phyloP scores from a whole-genome alignment of 2,888 invertebrate genomes.

The Eubasilissa splendida region DNA sequence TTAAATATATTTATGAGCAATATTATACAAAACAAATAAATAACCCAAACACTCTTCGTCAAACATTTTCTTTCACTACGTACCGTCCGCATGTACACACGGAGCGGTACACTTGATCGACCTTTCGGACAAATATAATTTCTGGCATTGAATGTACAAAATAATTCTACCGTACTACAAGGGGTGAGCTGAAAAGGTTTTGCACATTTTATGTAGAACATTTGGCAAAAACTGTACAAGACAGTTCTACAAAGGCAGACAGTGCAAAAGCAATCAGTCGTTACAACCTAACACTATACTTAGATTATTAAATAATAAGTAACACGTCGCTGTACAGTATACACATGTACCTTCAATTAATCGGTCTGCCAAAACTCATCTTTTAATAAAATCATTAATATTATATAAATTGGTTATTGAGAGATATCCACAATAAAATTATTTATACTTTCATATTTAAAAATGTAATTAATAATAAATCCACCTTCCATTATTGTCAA shows the following conservation, averaged over 20 bases:
- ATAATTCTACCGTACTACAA: neutral
- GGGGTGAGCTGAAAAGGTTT: slow-evolving; percentile 16
- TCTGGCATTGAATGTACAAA: slow-evolving; percentile 19
- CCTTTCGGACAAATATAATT: slow-evolving; percentile 21
- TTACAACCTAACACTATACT: slow-evolving; percentile 6
- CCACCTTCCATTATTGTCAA: too few species aligned
- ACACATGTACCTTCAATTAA: neutral
- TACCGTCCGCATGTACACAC: neutral
- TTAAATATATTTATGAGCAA: slow-evolving; percentile 51
- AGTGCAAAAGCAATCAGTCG: slow-evolving; percentile 41
- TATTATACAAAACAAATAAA: slow-evolving; percentile 52
- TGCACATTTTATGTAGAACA: slow-evolving; percentile 49
- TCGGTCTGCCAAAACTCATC: neutral
- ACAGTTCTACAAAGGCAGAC: slow-evolving; percentile 50
- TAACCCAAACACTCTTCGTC: slow-evolving; percentile 28
- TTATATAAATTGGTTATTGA: too few species aligned
- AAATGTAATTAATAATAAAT: too few species aligned
- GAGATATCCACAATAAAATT: neutral
- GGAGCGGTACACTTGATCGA: neutral
- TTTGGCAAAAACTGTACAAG: slow-evolving; percentile 55
- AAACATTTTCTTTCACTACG: slow-evolving; percentile 7
- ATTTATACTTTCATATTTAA: neutral
- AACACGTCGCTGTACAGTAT: slow-evolving; percentile 25
- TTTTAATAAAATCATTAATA: too few species aligned
- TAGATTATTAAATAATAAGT: slow-evolving; percentile 14